These are phyloP conservation scores for Euphydryas editha DNA, from an alignment of 2,888 invertebrate species.

Conservation along the genomic window DNA sequence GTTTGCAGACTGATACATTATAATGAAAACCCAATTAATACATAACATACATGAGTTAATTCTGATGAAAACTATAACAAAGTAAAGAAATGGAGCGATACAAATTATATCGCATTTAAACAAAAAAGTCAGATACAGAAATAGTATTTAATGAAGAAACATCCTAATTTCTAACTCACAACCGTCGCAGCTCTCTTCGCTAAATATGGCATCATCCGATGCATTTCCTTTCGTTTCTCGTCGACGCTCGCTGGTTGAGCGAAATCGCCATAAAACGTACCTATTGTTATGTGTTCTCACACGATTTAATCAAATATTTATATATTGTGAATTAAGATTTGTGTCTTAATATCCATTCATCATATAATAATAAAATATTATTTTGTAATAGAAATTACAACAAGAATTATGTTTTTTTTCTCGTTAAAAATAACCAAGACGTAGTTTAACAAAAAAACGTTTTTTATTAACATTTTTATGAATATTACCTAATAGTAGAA, in stretches of 20 bases:
- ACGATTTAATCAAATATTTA: constrained; percentile 5
- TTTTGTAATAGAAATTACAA: too few species aligned
- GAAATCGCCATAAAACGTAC: constrained; percentile 20
- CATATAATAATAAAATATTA: neutral
- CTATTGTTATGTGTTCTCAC: constrained; percentile 22
- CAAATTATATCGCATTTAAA: neutral
- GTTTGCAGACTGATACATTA: too few species aligned
- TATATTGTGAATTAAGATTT: neutral
- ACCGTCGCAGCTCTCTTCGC: constrained; percentile 19
- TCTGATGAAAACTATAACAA: too few species aligned
- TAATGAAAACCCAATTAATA: too few species aligned
- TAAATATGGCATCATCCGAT: constrained; percentile 25
- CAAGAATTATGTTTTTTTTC: too few species aligned
- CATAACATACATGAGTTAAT: too few species aligned
- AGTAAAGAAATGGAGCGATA: too few species aligned
- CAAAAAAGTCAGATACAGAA: neutral
- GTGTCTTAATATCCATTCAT: neutral
- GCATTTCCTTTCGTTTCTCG: constrained; percentile 26
- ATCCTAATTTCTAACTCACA: neutral
- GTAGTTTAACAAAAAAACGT: too few species aligned
- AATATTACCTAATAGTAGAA: too few species aligned
- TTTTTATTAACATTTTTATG: too few species aligned
- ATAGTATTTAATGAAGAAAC: neutral
- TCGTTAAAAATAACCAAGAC: too few species aligned
- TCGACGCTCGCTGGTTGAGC: constrained; percentile 7